phyloP scores from a whole-genome alignment of 2,797 vertebrate species.

The Knipowitschia caucasica region DNA sequence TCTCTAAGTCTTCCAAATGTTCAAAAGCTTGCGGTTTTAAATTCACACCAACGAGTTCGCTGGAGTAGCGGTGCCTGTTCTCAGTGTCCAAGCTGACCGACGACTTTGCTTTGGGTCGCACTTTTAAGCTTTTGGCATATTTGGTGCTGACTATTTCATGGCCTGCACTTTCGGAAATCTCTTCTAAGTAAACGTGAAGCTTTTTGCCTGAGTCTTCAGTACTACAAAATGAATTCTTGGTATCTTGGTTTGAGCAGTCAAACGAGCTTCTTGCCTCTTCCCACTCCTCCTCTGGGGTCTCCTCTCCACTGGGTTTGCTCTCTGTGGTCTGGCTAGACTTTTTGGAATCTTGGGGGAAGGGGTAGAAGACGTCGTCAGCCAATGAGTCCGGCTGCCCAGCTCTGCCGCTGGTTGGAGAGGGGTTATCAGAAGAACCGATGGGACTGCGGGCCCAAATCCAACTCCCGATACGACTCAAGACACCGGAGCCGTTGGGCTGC shows the following conservation, averaged over 20 bases:
- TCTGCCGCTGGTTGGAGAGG: slow-evolving; percentile 9
- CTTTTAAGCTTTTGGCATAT: slow-evolving; percentile 46
- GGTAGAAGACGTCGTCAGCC: slow-evolving; percentile 42
- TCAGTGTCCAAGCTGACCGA: slow-evolving; percentile 22
- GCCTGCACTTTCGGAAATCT: slow-evolving; percentile 47
- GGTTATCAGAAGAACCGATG: slow-evolving; percentile 41
- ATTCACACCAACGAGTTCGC: slow-evolving; percentile 40
- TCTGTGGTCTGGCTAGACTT: slow-evolving; percentile 55
- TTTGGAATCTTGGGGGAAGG: slow-evolving; percentile 58
- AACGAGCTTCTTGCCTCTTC: slow-evolving; percentile 44
- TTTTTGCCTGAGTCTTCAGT: slow-evolving; percentile 50
- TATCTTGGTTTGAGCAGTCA: slow-evolving; percentile 54
- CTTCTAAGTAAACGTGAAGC: slow-evolving; percentile 70
- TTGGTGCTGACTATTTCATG: slow-evolving; percentile 49
- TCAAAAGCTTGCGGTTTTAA: slow-evolving; percentile 36
- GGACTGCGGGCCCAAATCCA: slow-evolving; percentile 63
- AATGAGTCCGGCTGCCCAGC: slow-evolving; percentile 28
- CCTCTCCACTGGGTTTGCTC: slow-evolving; percentile 58
- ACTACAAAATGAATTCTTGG: slow-evolving; percentile 63
- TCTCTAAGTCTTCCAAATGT: slow-evolving; percentile 31
- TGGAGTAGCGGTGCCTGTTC: slow-evolving; percentile 23
- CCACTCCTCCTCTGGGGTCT: slow-evolving; percentile 28
- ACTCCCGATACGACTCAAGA: slow-evolving; percentile 72
- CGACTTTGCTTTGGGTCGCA: slow-evolving; percentile 40
- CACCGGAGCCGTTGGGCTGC: slow-evolving; percentile 59